Percentiles rank a stretch among this genome's conserved stretches.
phyloP scores from a whole-genome alignment of 2,797 vertebrate species.

The Nannoperca obscura region DNA sequence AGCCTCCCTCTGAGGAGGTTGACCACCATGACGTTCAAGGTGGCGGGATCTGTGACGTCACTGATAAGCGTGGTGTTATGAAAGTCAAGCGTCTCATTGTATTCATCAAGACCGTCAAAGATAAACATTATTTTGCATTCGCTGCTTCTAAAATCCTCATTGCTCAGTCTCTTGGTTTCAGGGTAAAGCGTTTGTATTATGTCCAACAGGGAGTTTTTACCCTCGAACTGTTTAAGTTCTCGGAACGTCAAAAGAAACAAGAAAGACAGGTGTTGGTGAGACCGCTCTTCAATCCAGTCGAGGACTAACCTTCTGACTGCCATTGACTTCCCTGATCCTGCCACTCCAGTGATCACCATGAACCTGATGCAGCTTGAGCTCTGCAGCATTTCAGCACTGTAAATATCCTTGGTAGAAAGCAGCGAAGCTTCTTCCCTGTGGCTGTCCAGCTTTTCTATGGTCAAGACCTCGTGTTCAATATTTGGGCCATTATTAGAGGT shows the following conservation, averaged over 20 bases:
- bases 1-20: constrained; percentile 82
- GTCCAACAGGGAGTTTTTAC: constrained; percentile 63
- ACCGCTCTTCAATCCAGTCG: constrained; percentile 79
- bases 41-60: constrained; percentile 31
- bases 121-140: constrained; percentile 78
- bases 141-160: constrained; percentile 37
- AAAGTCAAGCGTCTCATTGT: constrained; percentile 69
- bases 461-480: constrained; percentile 81
- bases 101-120: constrained; percentile 85
- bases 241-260: constrained; percentile 80
- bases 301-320: constrained; percentile 77
- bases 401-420: constrained; percentile 59
- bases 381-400: constrained; percentile 30
- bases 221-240: constrained; percentile 75
- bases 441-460: constrained; percentile 69
- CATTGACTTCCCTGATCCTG: constrained; percentile 85
- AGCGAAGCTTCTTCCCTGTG: constrained; percentile 15
- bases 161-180: constrained; percentile 68
- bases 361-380: not conserved
- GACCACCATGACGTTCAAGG: constrained; percentile 69
- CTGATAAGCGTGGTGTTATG: constrained; percentile 48
- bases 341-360: constrained; percentile 71
- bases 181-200: constrained; percentile 81
- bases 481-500: constrained; percentile 76
- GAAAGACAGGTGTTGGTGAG: constrained; percentile 74